These are phyloP conservation scores for Zaprionus taronus DNA, from an alignment of 1,140 invertebrate genomes.

Conservation along the genomic window DNA sequence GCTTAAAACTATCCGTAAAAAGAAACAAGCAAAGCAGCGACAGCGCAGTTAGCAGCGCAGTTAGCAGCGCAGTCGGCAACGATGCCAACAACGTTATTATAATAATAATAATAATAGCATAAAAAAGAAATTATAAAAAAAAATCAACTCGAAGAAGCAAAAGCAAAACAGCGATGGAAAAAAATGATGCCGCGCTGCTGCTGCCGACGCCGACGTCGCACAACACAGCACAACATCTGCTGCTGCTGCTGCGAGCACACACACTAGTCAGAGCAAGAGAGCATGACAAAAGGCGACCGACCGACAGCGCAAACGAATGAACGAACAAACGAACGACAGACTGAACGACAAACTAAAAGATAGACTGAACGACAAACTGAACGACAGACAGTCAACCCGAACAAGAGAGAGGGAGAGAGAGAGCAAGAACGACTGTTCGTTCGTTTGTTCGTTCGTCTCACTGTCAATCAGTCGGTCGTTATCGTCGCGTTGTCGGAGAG, in stretches of 20 bases:
- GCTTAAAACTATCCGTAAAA: slow-evolving; percentile 59
- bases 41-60: slow-evolving; percentile 22
- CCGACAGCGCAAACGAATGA: slow-evolving; percentile 18
- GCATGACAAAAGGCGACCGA: neutral
- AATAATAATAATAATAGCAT: slow-evolving; percentile 67
- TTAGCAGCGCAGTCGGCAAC: slow-evolving; percentile 32
- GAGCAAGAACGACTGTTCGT: slow-evolving; percentile 1
- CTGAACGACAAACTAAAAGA: neutral
- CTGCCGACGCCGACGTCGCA: slow-evolving; percentile 4
- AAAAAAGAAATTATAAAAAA: slow-evolving; percentile 54
- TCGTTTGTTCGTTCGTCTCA: neutral
- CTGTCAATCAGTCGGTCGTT: slow-evolving; percentile 24
- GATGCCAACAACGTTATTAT: slow-evolving; percentile 62
- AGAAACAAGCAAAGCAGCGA: slow-evolving; percentile 58
- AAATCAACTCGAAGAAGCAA: slow-evolving; percentile 39
- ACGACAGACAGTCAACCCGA: no score
- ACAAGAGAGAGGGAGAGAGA: neutral
- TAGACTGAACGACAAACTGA: neutral
- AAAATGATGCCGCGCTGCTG: slow-evolving; percentile 35
- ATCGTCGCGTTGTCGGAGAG: slow-evolving; percentile 28
- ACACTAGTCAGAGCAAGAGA: neutral
- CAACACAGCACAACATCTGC: slow-evolving; percentile 29
- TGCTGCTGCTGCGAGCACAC: slow-evolving; percentile 32
- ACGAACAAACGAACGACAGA: slow-evolving; percentile 10
- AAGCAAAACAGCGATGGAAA: slow-evolving; percentile 52